phyloP scores from a whole-genome alignment of 2,113 vertebrate genomes.

The Onychorhynchus coronatus region DNA sequence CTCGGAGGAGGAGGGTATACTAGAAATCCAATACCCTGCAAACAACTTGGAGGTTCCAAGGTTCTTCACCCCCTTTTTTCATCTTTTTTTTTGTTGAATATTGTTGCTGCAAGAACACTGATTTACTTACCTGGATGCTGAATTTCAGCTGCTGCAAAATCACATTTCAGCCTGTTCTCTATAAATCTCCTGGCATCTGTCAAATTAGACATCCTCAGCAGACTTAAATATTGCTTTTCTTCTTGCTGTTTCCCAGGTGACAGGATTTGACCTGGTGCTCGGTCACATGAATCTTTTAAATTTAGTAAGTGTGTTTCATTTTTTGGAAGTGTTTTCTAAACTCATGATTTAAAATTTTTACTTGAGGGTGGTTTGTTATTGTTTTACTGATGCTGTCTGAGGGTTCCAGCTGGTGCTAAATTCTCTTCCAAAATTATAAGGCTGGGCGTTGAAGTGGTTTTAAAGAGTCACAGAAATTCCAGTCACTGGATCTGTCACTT shows the following conservation, averaged over 20 bases:
- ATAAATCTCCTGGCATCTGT: background rate
- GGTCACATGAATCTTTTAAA: background rate
- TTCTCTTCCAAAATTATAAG: background rate
- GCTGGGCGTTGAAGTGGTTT: background rate
- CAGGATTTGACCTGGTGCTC: background rate
- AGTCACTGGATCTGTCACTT: background rate
- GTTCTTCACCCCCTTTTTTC: background rate
- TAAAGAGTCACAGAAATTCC: background rate
- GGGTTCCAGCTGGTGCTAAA: constrained; percentile 18
- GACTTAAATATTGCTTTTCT: background rate
- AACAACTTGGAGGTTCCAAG: background rate
- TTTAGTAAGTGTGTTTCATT: background rate
- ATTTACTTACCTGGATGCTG: background rate
- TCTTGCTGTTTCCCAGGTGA: background rate
- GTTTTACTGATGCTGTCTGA: background rate
- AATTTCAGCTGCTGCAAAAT: background rate
- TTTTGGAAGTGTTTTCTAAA: background rate
- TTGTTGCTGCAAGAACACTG: background rate
- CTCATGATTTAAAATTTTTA: background rate
- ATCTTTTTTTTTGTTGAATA: background rate
- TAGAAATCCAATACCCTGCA: background rate
- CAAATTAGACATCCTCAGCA: background rate
- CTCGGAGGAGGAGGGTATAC: background rate
- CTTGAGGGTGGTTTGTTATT: background rate
- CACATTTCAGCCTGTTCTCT: background rate